Conservation (phyloP, 1,140 invertebrate species). For the Wiebesia pumilae region DNA sequence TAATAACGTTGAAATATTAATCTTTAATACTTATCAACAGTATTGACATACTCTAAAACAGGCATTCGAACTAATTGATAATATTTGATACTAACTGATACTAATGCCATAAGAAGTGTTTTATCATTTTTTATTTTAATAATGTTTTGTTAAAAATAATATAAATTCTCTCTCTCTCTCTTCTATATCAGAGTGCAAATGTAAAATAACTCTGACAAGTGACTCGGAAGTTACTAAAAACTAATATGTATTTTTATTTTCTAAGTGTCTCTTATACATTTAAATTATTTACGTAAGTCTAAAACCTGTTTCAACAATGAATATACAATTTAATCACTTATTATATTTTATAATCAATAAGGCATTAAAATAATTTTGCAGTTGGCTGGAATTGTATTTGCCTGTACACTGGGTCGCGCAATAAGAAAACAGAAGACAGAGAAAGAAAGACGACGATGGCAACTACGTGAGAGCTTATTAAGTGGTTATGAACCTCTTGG, state of each 20-base stretch:
- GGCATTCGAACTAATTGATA: background rate
- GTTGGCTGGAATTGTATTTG: constrained; percentile 90
- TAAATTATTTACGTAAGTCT: background rate
- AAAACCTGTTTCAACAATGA: too few species aligned
- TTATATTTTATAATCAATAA: background rate
- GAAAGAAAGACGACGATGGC: constrained; percentile 81
- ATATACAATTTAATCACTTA: background rate
- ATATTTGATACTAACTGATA: background rate
- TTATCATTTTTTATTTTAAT: too few species aligned
- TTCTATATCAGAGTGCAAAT: too few species aligned
- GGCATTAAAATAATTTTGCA: constrained; percentile 66
- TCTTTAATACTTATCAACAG: background rate
- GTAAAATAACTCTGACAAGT: background rate
- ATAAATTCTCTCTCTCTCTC: too few species aligned
- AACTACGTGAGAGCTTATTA: constrained; percentile 78
- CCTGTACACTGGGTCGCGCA: constrained; percentile 87
- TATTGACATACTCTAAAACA: background rate
- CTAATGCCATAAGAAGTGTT: too few species aligned
- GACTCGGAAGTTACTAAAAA: background rate
- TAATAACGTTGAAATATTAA: background rate
- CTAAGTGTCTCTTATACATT: too few species aligned
- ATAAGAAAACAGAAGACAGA: constrained; percentile 87
- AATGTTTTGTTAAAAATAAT: too few species aligned
- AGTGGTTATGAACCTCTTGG: constrained; percentile 71
- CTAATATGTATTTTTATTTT: background rate